phyloP scores from a whole-genome alignment of 2,888 invertebrate genomes.

The Fabriciana adippe region DNA sequence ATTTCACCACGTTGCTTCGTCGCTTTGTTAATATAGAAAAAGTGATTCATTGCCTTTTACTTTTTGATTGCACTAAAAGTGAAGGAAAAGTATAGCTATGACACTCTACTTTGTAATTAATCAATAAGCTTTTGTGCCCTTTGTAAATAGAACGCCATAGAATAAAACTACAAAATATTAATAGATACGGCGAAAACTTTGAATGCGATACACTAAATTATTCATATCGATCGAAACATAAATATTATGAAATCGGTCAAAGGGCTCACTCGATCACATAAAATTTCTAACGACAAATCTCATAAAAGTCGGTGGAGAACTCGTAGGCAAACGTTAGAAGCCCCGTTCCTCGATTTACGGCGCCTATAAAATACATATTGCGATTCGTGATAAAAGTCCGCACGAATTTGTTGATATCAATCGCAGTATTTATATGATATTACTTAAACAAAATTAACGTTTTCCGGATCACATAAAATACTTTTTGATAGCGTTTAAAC shows the following conservation, averaged over 20 bases:
- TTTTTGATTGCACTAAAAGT: no score
- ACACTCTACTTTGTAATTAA: neutral
- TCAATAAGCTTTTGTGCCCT: conserved; percentile 14
- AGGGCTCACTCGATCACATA: conserved; percentile 57
- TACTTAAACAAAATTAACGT: conserved; percentile 24
- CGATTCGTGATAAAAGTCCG: conserved; percentile 77
- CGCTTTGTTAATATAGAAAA: neutral
- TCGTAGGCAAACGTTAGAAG: conserved; percentile 78
- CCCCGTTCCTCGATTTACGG: conserved; percentile 77
- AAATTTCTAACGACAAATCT: conserved; percentile 69
- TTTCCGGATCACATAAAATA: no score
- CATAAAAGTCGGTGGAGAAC: conserved; percentile 72
- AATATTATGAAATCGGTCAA: conserved; percentile 58
- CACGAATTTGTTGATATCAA: conserved; percentile 68
- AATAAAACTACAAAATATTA: conserved; percentile 24
- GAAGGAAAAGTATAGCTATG: no score
- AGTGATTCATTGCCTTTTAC: no score
- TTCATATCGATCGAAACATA: conserved; percentile 58
- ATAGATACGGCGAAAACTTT: conserved; percentile 26
- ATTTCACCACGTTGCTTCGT: neutral
- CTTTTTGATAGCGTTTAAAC: no score
- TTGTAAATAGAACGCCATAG: conserved; percentile 31
- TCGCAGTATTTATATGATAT: conserved; percentile 62
- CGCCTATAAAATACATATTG: conserved; percentile 80
- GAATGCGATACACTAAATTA: conserved; percentile 46